Evolutionary conservation across 30 jellyfish, hydroid and myxozoan species (phyloP).

Genomic region (Hydractinia symbiolongicarpus): DNA sequence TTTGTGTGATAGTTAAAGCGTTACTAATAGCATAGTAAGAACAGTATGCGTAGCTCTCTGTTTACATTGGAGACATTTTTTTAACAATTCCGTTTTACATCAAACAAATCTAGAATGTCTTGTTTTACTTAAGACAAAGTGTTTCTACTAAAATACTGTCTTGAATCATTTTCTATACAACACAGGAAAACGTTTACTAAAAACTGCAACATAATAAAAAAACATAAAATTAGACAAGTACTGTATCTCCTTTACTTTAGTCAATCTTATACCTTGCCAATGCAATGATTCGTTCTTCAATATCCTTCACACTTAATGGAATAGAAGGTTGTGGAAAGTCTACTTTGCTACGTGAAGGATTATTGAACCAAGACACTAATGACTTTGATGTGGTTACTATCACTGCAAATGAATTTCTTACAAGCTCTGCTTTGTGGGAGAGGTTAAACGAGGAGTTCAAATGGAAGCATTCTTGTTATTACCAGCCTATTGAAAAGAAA

Average conservation of each 20-base stretch:
- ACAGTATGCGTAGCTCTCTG: no score
- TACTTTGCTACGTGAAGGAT: constrained; percentile 40
- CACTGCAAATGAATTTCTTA: constrained; percentile 51
- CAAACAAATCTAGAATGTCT: no score
- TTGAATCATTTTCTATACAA: no score
- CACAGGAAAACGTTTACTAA: no score
- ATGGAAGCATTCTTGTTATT: constrained; percentile 66
- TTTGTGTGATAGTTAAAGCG: no score
- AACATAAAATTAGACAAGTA: no score
- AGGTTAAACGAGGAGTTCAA: constrained; percentile 56
- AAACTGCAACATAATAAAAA: no score
- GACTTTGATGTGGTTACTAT: constrained; percentile 51
- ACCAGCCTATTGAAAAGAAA: constrained; percentile 66
- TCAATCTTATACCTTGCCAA: constrained; percentile 40
- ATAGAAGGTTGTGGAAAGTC: constrained; percentile 76
- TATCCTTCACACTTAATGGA: constrained; percentile 45
- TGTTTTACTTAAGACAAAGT: no score
- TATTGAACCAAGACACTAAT: constrained; percentile 46
- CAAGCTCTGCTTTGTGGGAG: constrained; percentile 48
- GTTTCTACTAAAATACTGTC: no score
- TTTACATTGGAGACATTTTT: no score
- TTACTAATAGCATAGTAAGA: no score
- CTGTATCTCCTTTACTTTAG: constrained; percentile 35
- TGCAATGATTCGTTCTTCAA: constrained; percentile 42
- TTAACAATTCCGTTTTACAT: no score